phyloP scores from a whole-genome alignment of 2,113 vertebrate genomes.

The Hippocampus abdominalis region DNA sequence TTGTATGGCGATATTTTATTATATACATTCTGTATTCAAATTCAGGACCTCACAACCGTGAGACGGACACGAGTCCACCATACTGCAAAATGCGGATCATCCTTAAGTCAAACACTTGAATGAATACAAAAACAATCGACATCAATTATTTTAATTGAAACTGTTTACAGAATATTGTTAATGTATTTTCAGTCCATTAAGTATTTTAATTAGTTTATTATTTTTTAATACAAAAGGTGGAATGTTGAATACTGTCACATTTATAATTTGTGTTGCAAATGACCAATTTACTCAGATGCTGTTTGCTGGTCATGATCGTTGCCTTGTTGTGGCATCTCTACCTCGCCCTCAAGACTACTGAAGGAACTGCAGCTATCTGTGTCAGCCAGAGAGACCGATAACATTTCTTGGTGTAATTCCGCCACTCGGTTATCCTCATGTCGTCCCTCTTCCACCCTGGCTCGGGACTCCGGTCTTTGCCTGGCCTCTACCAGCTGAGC shows the following conservation, averaged over 20 bases:
- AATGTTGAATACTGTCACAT: background rate
- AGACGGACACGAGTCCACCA: no score
- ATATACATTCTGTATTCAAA: background rate
- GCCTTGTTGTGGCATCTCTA: constrained; percentile 40
- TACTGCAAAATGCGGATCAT: no score
- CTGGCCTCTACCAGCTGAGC: constrained; percentile 15
- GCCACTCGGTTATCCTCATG: constrained; percentile 11
- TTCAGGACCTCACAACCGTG: background rate
- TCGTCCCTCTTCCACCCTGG: background rate
- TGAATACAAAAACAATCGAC: no score
- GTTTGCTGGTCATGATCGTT: constrained; percentile 2
- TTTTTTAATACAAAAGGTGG: background rate
- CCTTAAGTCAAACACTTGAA: no score
- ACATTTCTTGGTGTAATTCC: constrained; percentile 14
- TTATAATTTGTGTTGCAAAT: background rate
- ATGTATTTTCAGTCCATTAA: background rate
- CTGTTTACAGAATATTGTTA: background rate
- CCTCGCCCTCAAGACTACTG: constrained; percentile 69
- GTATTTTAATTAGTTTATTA: background rate
- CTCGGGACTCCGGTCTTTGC: constrained; percentile 7
- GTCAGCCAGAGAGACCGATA: constrained; percentile 62
- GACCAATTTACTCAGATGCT: background rate
- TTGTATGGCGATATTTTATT: background rate
- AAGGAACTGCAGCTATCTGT: constrained; percentile 70
- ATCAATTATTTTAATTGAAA: background rate